Conservation (phyloP, 2,113 vertebrate genomes). For the Mesocricetus auratus region DNA sequence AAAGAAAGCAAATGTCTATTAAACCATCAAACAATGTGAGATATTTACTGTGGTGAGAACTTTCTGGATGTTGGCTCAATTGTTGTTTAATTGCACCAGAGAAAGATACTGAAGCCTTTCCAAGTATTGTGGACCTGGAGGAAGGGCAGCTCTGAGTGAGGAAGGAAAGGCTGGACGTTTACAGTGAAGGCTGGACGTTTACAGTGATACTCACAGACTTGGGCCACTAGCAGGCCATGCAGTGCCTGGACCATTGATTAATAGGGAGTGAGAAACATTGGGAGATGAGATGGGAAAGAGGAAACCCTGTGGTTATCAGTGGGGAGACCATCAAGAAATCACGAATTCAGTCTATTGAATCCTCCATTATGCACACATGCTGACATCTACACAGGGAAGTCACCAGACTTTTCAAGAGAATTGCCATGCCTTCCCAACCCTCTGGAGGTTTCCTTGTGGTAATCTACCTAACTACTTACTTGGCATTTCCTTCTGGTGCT, state of each 20-base stretch:
- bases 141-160: neutral
- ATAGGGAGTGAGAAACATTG: neutral
- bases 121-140: neutral
- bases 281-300: neutral
- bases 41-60: neutral
- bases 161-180: neutral
- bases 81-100: neutral
- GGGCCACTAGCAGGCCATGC: fast-evolving
- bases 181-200: neutral
- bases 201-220: fast-evolving
- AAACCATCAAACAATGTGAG: neutral
- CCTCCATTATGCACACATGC: neutral
- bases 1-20: neutral
- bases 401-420: neutral
- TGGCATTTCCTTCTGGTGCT: neutral
- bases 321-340: neutral
- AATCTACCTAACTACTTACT: neutral
- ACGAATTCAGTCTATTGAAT: too few relatives aligned
- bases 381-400: neutral
- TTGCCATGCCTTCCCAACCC: fast-evolving
- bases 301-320: neutral
- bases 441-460: neutral
- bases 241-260: neutral
- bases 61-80: neutral
- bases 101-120: neutral